Evolutionary conservation across 1,140 invertebrate species (phyloP), one percentile per base, ranked within the genome.

Genomic region (Dinoponera quadriceps): DNA sequence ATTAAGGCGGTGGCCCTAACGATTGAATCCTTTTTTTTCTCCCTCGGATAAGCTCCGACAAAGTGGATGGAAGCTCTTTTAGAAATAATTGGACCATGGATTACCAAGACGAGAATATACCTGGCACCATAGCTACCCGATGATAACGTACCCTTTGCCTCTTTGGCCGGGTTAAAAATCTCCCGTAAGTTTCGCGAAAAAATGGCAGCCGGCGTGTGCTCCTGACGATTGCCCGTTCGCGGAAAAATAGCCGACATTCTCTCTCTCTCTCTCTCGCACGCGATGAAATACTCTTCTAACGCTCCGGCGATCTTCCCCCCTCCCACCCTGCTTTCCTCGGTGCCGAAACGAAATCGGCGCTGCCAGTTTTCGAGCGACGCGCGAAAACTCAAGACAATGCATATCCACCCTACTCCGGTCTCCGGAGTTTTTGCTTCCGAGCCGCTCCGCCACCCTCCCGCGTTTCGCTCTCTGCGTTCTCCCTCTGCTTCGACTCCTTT

Each of bases 361-460:
- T 65, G 44, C 38, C 51, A 59, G 38, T 77, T 87, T 77, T 81
- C 73, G 13, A 54, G 14, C 25, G 48, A 48, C 29, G 44, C 68
- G 11, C 44, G 57, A 84, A 33, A 81, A 68, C 22, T 57, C 62
- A 59, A 78, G 71, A 88, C 80, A 88, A 85, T 83, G 65, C 60
- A 55, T 65, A 88, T 85, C 85, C 80, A 72, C 49, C 25, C 38
- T 44, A 44, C 38, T 44, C 38, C 20, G 62, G 57, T 87, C 38
- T 9, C 72, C 69, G 22, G n/a, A 73, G 86, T 71, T 85, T 74
- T 59, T 85, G 33, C 59, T n/a, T 49, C 11, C 11, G 3, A 38
- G 1, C 18, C 25, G 66, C n/a, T 51, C 44, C 49, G 33, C 54
- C 71, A 83, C 74, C 29, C 22, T 77, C 25, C 16, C 54, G 48